Evolutionary conservation across 2,888 invertebrate genomes (phyloP), one percentile per base, ranked within the genome.

Genomic region (Anticlea derivata): DNA sequence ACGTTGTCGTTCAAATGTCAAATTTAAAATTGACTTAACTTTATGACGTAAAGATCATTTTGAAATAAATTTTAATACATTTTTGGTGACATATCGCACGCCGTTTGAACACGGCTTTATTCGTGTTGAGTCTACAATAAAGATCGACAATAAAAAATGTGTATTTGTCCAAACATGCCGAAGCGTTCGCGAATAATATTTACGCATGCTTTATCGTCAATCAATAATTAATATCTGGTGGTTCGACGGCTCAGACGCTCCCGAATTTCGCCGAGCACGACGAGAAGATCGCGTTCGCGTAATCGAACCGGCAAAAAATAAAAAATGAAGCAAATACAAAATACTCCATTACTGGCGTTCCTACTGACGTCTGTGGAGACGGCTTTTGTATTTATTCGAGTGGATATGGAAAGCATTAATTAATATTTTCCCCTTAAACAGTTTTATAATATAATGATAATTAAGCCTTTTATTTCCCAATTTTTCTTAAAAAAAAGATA

Each of bases 291-390:
- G 89, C 86, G 86, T 89, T 87, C 90, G 86, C 78, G 90, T 90
- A 90, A 90, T 89, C 89, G 89, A 87, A 84, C 83, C 75, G 73
- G 69, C 86, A 89, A 89, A 90, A 90, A 90, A 83, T 84, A 81
- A 89, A 89, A 88, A 90, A 87, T 87, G 88, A 90, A 84, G 78
- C 87, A 90, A 90, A 90, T 89, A 89, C 87, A 86, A 88, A 90
- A 88, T 89, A 87, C 88, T 87, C 84, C 88, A 89, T 90, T 89
- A 89, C 87, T 65, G 75, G 68, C 70, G 60, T 58, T 71, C 60
- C 64, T 63, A 77, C 50, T 63, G 77, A 50, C 65, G 54, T 50
- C 75, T 46, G 62, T 86, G 69, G 88, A 89, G 86, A 62, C 67
- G 78, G 58, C 55, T 58, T 62, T 56, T 46, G 41, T 51, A 23